phyloP scores from a whole-genome alignment of 2,113 vertebrate genomes.

The Clarias gariepinus region DNA sequence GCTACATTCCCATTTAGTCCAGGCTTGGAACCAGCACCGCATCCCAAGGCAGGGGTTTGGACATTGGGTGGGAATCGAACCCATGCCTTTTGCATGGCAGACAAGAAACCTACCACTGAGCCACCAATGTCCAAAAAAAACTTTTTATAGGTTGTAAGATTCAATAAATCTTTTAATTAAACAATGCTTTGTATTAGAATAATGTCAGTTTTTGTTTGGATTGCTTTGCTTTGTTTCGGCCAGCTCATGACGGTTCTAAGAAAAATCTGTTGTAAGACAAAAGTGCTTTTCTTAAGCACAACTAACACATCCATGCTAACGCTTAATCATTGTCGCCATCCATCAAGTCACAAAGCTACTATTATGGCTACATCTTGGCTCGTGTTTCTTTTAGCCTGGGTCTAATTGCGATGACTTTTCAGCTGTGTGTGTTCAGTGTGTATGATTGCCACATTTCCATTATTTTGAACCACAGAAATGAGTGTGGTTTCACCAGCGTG shows the following conservation, averaged over 20 bases:
- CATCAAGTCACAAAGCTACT: slow-evolving; percentile 32
- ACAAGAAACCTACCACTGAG: too few relatives aligned
- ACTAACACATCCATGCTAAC: slow-evolving; percentile 25
- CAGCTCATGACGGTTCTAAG: slow-evolving; percentile 31
- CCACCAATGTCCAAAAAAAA: neutral
- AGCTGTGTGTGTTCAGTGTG: neutral
- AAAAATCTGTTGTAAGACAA: slow-evolving; percentile 28
- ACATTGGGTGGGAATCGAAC: too few relatives aligned
- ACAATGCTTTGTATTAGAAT: neutral
- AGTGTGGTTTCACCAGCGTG: neutral
- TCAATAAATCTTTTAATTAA: neutral
- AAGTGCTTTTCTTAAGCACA: slow-evolving; percentile 28
- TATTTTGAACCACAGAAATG: slow-evolving; percentile 6
- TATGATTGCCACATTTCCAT: neutral
- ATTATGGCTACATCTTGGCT: slow-evolving; percentile 41
- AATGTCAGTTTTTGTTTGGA: neutral
- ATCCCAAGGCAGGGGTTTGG: too few relatives aligned
- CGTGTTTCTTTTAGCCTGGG: slow-evolving; percentile 20
- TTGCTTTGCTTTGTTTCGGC: slow-evolving; percentile 29
- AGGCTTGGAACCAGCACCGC: too few relatives aligned
- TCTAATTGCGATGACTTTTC: slow-evolving; percentile 23
- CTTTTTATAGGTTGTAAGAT: neutral
- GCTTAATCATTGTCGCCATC: slow-evolving; percentile 41
- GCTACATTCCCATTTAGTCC: too few relatives aligned
- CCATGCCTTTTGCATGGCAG: too few relatives aligned